A percentile compares a stretch with the other conserved stretches of the same genome.
phyloP scores from a whole-genome alignment of 2,888 invertebrate genomes.

The Athalia circularis region DNA sequence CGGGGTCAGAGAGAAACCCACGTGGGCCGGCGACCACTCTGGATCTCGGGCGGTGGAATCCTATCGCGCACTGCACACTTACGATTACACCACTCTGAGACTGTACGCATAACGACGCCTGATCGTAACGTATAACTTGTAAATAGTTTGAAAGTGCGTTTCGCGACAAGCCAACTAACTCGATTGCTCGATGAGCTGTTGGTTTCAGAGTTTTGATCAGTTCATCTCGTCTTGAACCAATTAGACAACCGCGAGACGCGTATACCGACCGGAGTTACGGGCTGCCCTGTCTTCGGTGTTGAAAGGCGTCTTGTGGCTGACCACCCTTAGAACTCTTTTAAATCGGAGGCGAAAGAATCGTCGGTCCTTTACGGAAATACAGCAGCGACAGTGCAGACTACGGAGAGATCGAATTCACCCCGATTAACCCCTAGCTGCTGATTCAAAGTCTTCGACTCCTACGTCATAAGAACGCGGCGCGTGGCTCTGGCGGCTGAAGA shows the following conservation, averaged over 20 bases:
- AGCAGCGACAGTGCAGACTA: background rate
- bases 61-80: background rate
- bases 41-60: background rate
- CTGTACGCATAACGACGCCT: too few relatives aligned
- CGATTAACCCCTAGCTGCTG: background rate
- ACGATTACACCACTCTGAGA: background rate
- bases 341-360: background rate
- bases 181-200: background rate
- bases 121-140: background rate
- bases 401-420: constrained; percentile 8
- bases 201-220: constrained; percentile 4
- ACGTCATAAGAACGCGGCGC: constrained; percentile 9
- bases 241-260: too few relatives aligned
- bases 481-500: constrained; percentile 43
- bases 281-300: too few relatives aligned
- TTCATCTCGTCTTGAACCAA: background rate
- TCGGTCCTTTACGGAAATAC: background rate
- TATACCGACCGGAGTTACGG: too few relatives aligned
- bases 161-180: background rate
- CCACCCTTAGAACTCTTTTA: background rate
- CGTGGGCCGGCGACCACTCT: constrained; percentile 61
- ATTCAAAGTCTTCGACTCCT: constrained; percentile 31
- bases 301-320: too few relatives aligned
- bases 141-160: constrained; percentile 17
- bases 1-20: constrained; percentile 58